Evolutionary conservation across 2,113 vertebrate genomes (phyloP).

Genomic region (Talpa occidentalis): DNA sequence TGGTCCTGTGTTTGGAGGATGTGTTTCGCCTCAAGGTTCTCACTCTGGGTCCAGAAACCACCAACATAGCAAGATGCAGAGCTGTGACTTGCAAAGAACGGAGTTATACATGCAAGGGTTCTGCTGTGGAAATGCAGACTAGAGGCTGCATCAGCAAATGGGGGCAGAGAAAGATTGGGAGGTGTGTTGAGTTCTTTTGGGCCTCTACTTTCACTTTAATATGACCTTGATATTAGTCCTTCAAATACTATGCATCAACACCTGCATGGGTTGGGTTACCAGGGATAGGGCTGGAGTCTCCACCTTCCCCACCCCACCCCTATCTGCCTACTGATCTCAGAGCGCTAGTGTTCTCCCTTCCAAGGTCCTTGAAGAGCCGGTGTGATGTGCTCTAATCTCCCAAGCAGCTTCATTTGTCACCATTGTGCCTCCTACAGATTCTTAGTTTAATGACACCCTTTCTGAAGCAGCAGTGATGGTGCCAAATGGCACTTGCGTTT

Average conservation of each 20-base stretch:
- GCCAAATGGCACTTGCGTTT: conserved; percentile 63
- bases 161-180: not conserved
- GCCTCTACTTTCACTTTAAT: not conserved
- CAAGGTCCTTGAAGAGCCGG: not conserved
- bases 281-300: fast-evolving
- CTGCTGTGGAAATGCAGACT: not conserved
- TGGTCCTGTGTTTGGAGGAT: not conserved
- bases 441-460: conserved; percentile 58
- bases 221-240: not conserved
- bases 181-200: not conserved
- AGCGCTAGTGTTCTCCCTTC: not conserved
- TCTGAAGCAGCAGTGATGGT: conserved; percentile 50
- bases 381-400: not conserved
- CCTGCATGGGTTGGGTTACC: not conserved
- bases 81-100: not conserved
- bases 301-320: not conserved
- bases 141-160: too few relatives aligned
- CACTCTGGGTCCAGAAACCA: not conserved
- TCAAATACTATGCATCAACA: not conserved
- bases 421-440: not conserved
- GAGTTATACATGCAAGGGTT: not conserved
- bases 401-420: conserved; percentile 5
- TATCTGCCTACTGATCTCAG: not conserved
- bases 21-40: not conserved
- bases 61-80: not conserved